Percentiles rank a stretch among this genome's conserved stretches.
Evolutionary conservation across 1,140 invertebrate genomes (phyloP).

Genomic region (Microplitis mediator): DNA sequence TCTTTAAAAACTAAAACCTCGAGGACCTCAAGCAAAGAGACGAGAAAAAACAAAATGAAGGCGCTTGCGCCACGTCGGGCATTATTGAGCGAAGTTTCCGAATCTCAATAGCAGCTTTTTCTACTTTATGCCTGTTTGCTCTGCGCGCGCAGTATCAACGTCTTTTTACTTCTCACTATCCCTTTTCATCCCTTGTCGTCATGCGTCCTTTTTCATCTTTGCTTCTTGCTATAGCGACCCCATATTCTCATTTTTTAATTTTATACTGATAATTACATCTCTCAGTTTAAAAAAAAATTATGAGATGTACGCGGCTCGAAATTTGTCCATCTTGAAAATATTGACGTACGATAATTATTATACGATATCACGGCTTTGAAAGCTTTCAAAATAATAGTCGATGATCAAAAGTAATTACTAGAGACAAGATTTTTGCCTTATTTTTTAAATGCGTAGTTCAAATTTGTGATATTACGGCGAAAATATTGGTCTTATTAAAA

Average conservation of each 20-base stretch:
- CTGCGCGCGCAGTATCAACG: constrained; percentile 28
- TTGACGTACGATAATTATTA: no score
- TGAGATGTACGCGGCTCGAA: not conserved
- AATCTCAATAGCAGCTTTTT: constrained; percentile 45
- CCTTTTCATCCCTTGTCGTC: constrained; percentile 4
- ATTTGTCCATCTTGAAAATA: no score
- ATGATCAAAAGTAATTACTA: no score
- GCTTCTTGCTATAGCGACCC: constrained; percentile 19
- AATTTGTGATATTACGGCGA: no score
- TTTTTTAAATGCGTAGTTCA: no score
- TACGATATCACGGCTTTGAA: no score
- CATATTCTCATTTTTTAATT: constrained; percentile 38
- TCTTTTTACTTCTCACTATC: constrained; percentile 9
- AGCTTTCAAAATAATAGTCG: no score
- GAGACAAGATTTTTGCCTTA: no score
- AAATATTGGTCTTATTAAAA: no score
- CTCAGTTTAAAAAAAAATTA: not conserved
- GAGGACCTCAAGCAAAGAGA: constrained; percentile 25
- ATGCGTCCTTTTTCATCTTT: constrained; percentile 26
- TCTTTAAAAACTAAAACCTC: constrained; percentile 54
- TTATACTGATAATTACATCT: constrained; percentile 46
- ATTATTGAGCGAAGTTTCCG: constrained; percentile 55
- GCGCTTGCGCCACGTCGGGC: constrained; percentile 53
- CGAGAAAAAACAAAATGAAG: constrained; percentile 60
- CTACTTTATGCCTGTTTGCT: constrained; percentile 41